These are phyloP conservation scores for Saccostrea echinata DNA, from an alignment of 1,140 invertebrate genomes.

Conservation along the genomic window DNA sequence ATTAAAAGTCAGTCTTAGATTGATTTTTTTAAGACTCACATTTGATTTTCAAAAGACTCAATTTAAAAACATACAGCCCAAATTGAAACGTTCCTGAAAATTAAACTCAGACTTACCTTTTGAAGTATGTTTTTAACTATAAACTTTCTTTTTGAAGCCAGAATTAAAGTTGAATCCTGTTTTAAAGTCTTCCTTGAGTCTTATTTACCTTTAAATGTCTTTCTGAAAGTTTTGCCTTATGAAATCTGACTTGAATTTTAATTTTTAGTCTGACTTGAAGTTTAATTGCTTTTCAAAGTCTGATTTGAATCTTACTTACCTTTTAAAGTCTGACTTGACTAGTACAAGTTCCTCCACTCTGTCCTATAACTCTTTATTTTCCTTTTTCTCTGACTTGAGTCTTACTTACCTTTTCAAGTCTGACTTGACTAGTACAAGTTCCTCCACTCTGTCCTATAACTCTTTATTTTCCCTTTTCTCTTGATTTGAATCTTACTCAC, in stretches of 20 bases:
- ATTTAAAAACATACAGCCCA: too few species aligned
- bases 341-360: background rate
- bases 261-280: too few species aligned
- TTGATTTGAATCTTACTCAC: background rate
- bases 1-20: too few species aligned
- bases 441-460: background rate
- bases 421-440: background rate
- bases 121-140: constrained; percentile 80
- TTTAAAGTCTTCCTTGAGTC: too few species aligned
- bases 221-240: too few species aligned
- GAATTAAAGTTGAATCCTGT: too few species aligned
- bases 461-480: background rate
- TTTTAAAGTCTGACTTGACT: constrained; percentile 2
- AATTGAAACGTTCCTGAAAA: too few species aligned
- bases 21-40: too few species aligned
- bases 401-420: background rate
- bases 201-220: too few species aligned
- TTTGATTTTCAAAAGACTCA: too few species aligned
- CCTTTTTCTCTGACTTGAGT: constrained; percentile 65
- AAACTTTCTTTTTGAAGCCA: constrained; percentile 70
- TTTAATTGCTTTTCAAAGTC: background rate
- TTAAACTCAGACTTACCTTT: too few species aligned
- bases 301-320: constrained; percentile 66
- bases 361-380: background rate
- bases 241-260: too few species aligned